phyloP scores from a whole-genome alignment of 2,797 vertebrate genomes.

The Phaenicophaeus curvirostris region DNA sequence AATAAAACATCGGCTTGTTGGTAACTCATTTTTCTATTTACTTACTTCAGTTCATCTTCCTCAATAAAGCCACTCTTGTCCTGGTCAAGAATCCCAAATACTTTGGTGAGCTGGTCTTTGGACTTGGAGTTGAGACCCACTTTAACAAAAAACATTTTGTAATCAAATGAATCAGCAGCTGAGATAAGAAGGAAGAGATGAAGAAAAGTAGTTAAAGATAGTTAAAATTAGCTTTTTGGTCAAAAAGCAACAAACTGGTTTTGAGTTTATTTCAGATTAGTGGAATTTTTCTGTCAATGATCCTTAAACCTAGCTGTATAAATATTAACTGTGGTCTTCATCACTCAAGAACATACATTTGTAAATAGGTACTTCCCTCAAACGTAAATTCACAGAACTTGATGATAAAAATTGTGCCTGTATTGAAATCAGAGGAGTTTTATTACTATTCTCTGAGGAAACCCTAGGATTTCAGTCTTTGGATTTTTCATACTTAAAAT shows the following conservation, averaged over 20 bases:
- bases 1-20: not conserved
- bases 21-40: not conserved
- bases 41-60: constrained; percentile 86
- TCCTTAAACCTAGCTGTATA: not conserved
- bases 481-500: not conserved
- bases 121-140: constrained; percentile 80
- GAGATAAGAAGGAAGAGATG: not conserved
- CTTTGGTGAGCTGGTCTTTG: constrained; percentile 76
- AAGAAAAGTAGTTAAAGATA: not conserved
- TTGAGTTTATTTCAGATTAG: not conserved
- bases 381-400: not conserved
- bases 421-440: not conserved
- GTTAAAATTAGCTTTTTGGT: not conserved
- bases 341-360: not conserved
- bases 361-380: not conserved
- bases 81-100: constrained; percentile 83
- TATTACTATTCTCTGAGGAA: not conserved
- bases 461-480: not conserved
- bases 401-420: not conserved
- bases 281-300: not conserved
- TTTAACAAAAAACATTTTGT: constrained; percentile 84
- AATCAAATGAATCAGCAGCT: constrained; percentile 82
- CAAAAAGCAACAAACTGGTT: not conserved
- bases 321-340: not conserved
- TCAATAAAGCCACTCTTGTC: constrained; percentile 84